Conservation (phyloP, 2,888 invertebrate species). For the Lymantria monacha region DNA sequence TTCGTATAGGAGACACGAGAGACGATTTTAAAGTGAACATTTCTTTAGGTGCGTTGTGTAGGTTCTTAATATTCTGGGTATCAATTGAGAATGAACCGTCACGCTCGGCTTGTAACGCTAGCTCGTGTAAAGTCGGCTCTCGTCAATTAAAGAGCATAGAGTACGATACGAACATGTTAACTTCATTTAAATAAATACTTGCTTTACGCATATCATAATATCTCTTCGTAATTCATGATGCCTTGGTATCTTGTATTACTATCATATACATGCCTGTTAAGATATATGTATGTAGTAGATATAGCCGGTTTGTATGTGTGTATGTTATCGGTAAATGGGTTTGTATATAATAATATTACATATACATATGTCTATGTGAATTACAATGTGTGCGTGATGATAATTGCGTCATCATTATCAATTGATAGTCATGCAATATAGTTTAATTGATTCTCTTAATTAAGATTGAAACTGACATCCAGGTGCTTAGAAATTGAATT, state of each 20-base stretch:
- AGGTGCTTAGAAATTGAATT: slow-evolving; percentile 8
- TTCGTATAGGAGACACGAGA: no score
- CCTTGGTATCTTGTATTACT: slow-evolving; percentile 27
- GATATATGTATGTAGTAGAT: slow-evolving; percentile 8
- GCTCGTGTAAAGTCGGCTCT: no score
- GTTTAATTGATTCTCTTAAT: slow-evolving; percentile 61
- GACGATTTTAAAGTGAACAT: no score
- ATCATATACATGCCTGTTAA: slow-evolving; percentile 24
- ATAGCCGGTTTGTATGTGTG: slow-evolving; percentile 23
- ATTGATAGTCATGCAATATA: slow-evolving; percentile 54
- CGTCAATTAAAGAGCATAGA: no score
- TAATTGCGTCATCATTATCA: slow-evolving; percentile 61
- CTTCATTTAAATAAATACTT: no score
- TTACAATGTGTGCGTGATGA: slow-evolving; percentile 37
- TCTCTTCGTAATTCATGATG: slow-evolving; percentile 30
- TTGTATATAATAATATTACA: neutral
- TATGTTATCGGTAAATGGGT: slow-evolving; percentile 22
- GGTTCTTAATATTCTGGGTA: no score
- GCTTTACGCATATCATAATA: slow-evolving; percentile 4
- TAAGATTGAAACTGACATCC: slow-evolving; percentile 35
- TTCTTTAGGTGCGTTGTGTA: no score
- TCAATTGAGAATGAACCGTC: no score
- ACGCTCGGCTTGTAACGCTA: no score
- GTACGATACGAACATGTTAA: no score
- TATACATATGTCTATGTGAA: neutral